Evolutionary conservation across 2,797 vertebrate genomes (phyloP), one percentile per base, ranked within the genome.

Genomic region (Cottoperca gobio): DNA sequence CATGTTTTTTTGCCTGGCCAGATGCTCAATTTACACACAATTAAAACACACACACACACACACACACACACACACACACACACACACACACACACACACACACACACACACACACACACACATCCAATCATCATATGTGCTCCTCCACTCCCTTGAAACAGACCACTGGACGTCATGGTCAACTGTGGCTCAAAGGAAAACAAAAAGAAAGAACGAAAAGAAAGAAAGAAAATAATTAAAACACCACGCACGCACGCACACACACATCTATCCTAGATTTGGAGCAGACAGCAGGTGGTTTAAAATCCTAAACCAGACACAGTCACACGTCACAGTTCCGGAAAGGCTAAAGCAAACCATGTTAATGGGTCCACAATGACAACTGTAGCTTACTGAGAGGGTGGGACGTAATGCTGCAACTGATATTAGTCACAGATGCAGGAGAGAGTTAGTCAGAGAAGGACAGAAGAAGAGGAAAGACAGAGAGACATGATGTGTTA

Each of bases 211-310:
- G 3, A 23, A 40, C 35, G 17, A 35, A 33, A 74, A 84, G n/a
- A 82, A 79, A 74, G 16, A 66, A n/a, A n/a, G n/a, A n/a, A n/a
- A n/a, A n/a, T n/a, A n/a, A n/a, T n/a, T n/a, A n/a, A n/a, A n/a
- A n/a, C n/a, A n/a, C n/a, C n/a, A n/a, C n/a, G n/a, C 42, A 43
- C 42, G 40, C 39, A 17, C 39, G 40, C 33, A 37, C 13, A 13
- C 45, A 8, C 14, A 33, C 26, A 81, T 82, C 74, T 40, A 61
- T 71, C 76, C 76, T 76, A 72, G 76, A 86, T 86, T 72, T 78
- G 54, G 77, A 90, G 77, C 74, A 85, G 86, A 87, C 70, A 82
- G 80, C 87, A 89, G 87, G 85, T 87, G 81, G 82, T 89, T 81
- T 77, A 42, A 90, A 85, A 88, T 73, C 81, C 80, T 70, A 66